A percentile compares a stretch with the other conserved stretches of the same genome.
Evolutionary conservation across 2,888 invertebrate species (phyloP).

Genomic region (Macrophya annulata): DNA sequence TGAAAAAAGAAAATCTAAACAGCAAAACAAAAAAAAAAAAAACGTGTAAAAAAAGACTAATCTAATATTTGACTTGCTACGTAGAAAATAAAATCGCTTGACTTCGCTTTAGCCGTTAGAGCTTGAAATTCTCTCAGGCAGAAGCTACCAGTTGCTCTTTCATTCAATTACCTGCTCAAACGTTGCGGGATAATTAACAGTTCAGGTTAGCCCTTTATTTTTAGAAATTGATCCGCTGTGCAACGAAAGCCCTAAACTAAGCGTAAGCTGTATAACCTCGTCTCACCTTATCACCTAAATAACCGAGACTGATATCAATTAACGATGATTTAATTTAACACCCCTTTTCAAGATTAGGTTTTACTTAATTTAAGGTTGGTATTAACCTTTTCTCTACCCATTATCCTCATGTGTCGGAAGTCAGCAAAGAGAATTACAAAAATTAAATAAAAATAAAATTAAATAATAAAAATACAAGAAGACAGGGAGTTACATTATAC

Average conservation of each 20-base stretch:
- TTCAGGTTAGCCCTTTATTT: conserved; percentile 7
- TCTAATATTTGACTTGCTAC: conserved; percentile 36
- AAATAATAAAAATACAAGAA: too few species aligned
- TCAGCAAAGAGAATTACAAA: too few species aligned
- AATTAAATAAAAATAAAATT: too few species aligned
- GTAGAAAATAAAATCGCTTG: conserved; percentile 35
- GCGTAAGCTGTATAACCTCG: background rate
- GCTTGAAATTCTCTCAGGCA: conserved; percentile 6
- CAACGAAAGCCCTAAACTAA: background rate
- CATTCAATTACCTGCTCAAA: conserved; percentile 43
- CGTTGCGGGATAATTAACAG: conserved; percentile 23
- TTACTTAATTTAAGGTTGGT: background rate
- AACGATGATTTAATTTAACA: background rate
- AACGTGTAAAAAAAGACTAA: background rate
- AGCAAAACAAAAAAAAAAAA: background rate
- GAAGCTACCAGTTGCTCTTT: conserved; percentile 36
- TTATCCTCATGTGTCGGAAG: background rate
- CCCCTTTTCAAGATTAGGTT: background rate
- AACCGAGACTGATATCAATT: background rate
- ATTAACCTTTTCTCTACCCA: background rate
- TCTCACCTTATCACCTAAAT: background rate
- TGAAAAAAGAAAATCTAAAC: background rate
- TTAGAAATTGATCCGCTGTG: background rate
- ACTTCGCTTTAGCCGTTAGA: background rate
- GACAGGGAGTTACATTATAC: background rate